These are phyloP conservation scores for Microhierax caerulescens DNA, from an alignment of 2,797 vertebrate genomes.

Conservation along the genomic window DNA sequence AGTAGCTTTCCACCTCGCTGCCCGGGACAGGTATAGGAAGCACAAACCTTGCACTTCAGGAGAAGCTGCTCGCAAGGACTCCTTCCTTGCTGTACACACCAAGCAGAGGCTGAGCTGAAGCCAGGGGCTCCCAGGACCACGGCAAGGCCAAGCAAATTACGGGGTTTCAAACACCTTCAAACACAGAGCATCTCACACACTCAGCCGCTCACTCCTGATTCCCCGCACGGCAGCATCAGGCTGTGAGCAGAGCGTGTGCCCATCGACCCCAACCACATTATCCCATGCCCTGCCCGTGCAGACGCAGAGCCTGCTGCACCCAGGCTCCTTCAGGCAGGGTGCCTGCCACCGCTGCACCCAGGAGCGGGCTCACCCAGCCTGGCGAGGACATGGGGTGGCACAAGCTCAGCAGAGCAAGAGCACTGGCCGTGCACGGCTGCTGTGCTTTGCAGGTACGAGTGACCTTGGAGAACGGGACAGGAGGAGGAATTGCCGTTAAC, in stretches of 20 bases:
- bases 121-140: neutral
- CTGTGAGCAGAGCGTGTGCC: neutral
- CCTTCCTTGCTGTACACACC: neutral
- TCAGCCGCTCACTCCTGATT: neutral
- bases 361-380: neutral
- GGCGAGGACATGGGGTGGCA: neutral
- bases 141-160: neutral
- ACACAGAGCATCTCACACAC: neutral
- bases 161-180: neutral
- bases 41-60: neutral
- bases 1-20: neutral
- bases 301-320: neutral
- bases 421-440: fast-evolving
- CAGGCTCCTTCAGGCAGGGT: neutral
- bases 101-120: neutral
- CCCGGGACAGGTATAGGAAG: neutral
- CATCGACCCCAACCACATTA: neutral
- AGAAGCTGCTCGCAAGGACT: neutral
- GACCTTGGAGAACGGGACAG: neutral
- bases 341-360: fast-evolving
- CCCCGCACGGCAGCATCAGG: neutral
- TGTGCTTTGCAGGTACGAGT: fast-evolving
- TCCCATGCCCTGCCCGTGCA: fast-evolving
- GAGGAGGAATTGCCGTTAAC: neutral
- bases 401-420: neutral